Evolutionary conservation across 2,113 vertebrate species (phyloP), one percentile per base, ranked within the genome.

Genomic region (Rhabdomys dilectus): DNA sequence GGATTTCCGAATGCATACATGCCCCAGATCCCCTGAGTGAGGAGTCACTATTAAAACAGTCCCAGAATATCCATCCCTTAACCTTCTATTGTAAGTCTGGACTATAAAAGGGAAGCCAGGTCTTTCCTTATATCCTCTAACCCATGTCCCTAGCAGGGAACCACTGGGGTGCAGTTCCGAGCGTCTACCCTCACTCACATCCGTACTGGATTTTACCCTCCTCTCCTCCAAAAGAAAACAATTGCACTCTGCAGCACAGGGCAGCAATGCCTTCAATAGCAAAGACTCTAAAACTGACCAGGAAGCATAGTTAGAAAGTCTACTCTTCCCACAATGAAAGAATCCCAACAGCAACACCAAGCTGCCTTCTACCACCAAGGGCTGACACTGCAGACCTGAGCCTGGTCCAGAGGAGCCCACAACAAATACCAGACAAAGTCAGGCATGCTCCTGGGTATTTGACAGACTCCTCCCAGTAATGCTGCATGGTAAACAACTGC

Each of bases 81-180:
- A 87, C 86, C 95, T 94, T 95, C 95, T 45, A 94, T 72, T 88
- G 48, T 36, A 80, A 92, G 92, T 62, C 8, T 95, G 96, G 93
- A 92, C 92, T 96, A 93, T 96, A 96, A 91, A 51, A 39, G 88
- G 84, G 36, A 60, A 84, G n/a, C 5, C 16, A 42, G 80, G 80
- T 62, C 75, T 53, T 97, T 95, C 80, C 88, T 76, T 78, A 81
- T 17, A 90, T 34, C 17, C 87, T 51, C 91, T 96, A 89, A 97
- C 85, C 95, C 91, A 94, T 15, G 7, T 84, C 60, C 91, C 91
- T 75, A 53, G 84, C 48, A 88, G 84, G 45, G 45, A 80, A 42
- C 6, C 93, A 91, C 92, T 94, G 16, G 4, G 56, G 17, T 58
- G 16, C 56, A 58, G 56, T 81, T 89, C 92, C n/a, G 64, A 76